These are phyloP conservation scores for Leptosomus discolor DNA, from an alignment of 2,113 vertebrate species.

Conservation along the genomic window DNA sequence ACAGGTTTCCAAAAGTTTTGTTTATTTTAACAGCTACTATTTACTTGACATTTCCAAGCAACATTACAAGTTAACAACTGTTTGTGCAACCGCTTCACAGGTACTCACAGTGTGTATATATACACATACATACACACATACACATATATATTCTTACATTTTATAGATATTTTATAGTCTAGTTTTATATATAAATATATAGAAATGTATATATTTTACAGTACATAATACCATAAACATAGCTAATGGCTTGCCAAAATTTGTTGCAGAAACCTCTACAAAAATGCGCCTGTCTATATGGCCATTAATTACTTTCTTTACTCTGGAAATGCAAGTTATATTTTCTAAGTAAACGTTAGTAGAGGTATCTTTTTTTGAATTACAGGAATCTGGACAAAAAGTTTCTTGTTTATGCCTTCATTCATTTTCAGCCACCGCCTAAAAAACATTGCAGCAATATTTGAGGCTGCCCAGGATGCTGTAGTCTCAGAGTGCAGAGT, in stretches of 20 bases:
- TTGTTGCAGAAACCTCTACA: not conserved
- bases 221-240: not conserved
- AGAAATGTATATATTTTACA: not conserved
- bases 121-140: not conserved
- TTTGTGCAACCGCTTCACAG: not conserved
- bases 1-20: not conserved
- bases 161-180: not conserved
- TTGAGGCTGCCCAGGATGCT: not conserved
- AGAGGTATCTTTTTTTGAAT: not conserved
- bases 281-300: not conserved
- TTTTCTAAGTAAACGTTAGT: not conserved
- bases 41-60: not conserved
- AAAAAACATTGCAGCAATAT: not conserved
- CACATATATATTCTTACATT: not conserved
- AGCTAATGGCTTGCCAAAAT: not conserved
- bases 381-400: not conserved
- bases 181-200: not conserved
- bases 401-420: not conserved
- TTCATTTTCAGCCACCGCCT: not conserved
- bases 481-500: not conserved
- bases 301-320: not conserved
- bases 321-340: not conserved
- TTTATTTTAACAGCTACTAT: not conserved
- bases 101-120: not conserved
- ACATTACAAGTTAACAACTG: not conserved